Conservation (phyloP, 2,888 invertebrate species). For the Lepidochitona cinerea region DNA sequence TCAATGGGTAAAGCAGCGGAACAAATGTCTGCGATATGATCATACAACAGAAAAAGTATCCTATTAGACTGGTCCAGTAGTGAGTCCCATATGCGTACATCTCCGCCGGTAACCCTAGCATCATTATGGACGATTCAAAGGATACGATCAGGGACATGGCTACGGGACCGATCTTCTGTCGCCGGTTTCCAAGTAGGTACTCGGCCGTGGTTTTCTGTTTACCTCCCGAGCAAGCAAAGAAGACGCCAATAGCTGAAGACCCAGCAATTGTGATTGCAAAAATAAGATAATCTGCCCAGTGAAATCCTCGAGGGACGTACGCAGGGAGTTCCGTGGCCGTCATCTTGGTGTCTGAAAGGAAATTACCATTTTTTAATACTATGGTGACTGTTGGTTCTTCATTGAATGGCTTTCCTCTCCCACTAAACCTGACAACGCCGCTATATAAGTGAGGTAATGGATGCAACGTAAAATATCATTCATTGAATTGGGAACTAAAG, state of each 20-base stretch:
- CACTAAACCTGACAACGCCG: too few relatives aligned
- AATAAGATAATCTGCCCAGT: constrained; percentile 1
- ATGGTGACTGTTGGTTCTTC: too few relatives aligned
- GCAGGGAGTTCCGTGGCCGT: not conserved
- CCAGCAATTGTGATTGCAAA: not conserved
- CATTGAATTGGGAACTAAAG: too few relatives aligned
- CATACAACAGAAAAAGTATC: not conserved
- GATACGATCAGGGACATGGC: constrained; percentile 10
- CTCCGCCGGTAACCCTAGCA: not conserved
- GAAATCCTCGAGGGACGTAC: not conserved
- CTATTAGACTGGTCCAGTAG: not conserved
- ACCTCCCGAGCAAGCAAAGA: not conserved
- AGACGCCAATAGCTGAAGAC: not conserved
- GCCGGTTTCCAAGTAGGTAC: not conserved
- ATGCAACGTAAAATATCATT: too few relatives aligned
- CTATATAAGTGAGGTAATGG: too few relatives aligned
- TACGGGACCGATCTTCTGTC: not conserved
- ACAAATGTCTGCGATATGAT: constrained; percentile 1
- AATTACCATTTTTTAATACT: too few relatives aligned
- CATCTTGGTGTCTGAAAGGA: too few relatives aligned
- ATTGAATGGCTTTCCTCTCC: too few relatives aligned
- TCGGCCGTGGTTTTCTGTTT: constrained; percentile 3
- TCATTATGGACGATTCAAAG: constrained; percentile 7
- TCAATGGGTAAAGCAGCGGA: not conserved
- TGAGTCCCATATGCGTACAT: constrained; percentile 7